Conservation (phyloP, 35 echinoderm and acorn worm genomes). For the Apostichopus parvimensis region DNA sequence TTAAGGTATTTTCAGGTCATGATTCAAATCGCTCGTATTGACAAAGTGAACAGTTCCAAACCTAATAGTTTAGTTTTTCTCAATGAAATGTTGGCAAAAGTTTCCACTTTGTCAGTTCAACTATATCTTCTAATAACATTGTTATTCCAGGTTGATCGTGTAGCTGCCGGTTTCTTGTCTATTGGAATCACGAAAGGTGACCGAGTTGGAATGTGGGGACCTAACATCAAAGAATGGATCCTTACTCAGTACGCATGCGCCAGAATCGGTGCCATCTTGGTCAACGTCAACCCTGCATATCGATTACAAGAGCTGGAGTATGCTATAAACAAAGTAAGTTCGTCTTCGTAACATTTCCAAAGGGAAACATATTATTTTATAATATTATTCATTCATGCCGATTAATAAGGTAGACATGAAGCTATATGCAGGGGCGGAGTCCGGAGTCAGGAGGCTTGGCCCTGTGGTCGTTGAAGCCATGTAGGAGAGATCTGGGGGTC, state of each 20-base stretch:
- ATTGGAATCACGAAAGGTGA: no score
- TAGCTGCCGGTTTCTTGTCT: constrained; percentile 46
- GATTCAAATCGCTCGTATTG: no score
- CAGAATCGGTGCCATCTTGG: constrained; percentile 58
- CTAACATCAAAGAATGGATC: constrained; percentile 63
- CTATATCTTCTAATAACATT: no score
- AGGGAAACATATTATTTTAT: background rate
- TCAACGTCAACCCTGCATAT: constrained; percentile 67
- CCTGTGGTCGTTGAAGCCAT: background rate
- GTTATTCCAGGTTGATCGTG: constrained; percentile 42
- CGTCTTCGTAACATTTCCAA: background rate
- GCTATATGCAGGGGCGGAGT: no score
- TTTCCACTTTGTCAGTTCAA: no score
- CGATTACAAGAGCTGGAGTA: constrained; percentile 25
- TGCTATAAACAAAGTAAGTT: constrained; percentile 51
- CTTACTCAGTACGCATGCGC: constrained; percentile 56
- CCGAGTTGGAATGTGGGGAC: constrained; percentile 61
- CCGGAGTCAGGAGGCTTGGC: no score
- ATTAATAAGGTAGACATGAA: no score
- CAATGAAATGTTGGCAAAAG: no score
- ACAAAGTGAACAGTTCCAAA: no score
- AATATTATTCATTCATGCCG: background rate
- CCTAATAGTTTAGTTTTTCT: no score
- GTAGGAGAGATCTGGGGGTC: no score
- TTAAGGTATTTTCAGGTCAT: no score